These are phyloP conservation scores for Ictalurus punctatus DNA, from an alignment of 2,113 vertebrate genomes.

Conservation along the genomic window DNA sequence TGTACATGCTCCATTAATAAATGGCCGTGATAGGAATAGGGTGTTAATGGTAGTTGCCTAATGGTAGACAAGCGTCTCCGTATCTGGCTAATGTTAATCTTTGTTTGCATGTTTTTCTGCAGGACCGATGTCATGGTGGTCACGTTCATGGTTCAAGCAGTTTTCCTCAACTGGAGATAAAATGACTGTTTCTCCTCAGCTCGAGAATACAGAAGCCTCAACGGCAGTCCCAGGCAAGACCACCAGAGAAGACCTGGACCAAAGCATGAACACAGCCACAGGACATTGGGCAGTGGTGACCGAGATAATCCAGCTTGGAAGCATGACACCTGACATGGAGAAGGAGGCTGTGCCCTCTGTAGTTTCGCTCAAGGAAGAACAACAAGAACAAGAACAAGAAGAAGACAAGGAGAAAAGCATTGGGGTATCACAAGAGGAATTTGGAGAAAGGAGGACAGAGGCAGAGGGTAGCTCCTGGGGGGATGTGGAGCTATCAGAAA, in stretches of 20 bases:
- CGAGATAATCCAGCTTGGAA: not conserved
- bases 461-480: constrained; percentile 64
- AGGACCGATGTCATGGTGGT: constrained; percentile 43
- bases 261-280: not conserved
- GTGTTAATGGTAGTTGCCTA: not conserved
- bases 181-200: not conserved
- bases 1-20: not conserved
- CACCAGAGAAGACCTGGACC: not conserved
- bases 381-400: not conserved
- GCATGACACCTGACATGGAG: not conserved
- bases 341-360: not conserved
- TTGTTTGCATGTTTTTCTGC: constrained; percentile 2
- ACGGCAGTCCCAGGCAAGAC: not conserved
- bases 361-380: constrained; percentile 33
- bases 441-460: constrained; percentile 55
- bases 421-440: constrained; percentile 40
- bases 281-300: constrained; percentile 46
- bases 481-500: constrained; percentile 14
- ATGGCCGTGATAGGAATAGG: not conserved
- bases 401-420: constrained; percentile 30
- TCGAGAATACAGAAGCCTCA: not conserved
- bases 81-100: not conserved
- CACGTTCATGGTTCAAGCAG: constrained; percentile 9
- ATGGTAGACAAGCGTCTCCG: not conserved
- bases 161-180: constrained; percentile 19